Evolutionary conservation across 2,797 vertebrate species (phyloP).

Genomic region (Rhyacichthys aspro): DNA sequence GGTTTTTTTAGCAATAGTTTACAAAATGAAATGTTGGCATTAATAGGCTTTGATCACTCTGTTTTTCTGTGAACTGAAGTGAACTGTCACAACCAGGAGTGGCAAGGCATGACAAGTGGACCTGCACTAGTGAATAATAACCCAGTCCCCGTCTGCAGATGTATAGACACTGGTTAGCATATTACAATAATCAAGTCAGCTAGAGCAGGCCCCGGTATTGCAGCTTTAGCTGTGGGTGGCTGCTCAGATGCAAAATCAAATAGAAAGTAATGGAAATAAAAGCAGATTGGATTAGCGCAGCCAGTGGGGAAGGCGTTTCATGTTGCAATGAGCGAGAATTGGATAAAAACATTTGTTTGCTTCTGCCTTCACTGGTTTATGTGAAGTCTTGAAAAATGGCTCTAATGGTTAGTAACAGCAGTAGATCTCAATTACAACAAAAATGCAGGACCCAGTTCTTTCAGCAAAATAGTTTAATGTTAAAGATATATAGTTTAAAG

Average conservation of each 20-base stretch:
- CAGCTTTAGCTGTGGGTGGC: slow-evolving; percentile 62
- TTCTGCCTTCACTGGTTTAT: slow-evolving; percentile 41
- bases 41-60: not conserved
- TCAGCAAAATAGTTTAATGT: not conserved
- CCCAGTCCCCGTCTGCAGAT: slow-evolving; percentile 30
- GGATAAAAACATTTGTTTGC: slow-evolving; percentile 61
- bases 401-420: not conserved
- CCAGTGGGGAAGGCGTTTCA: slow-evolving; percentile 53
- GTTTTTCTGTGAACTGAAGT: not conserved
- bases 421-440: slow-evolving; percentile 10
- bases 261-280: slow-evolving; percentile 72
- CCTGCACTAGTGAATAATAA: slow-evolving; percentile 44
- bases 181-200: slow-evolving; percentile 64
- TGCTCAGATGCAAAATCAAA: slow-evolving; percentile 74
- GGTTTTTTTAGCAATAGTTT: not conserved
- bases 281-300: slow-evolving; percentile 67
- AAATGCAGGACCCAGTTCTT: not conserved
- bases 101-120: slow-evolving; percentile 2
- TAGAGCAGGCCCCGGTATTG: slow-evolving; percentile 29
- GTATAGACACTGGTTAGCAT: slow-evolving; percentile 53
- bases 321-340: slow-evolving; percentile 58
- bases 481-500: not conserved
- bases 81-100: not conserved
- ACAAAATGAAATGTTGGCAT: not conserved
- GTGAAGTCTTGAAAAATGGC: slow-evolving; percentile 32